Evolutionary conservation across 2,113 vertebrate species (phyloP).

Genomic region (Aegithalos caudatus): DNA sequence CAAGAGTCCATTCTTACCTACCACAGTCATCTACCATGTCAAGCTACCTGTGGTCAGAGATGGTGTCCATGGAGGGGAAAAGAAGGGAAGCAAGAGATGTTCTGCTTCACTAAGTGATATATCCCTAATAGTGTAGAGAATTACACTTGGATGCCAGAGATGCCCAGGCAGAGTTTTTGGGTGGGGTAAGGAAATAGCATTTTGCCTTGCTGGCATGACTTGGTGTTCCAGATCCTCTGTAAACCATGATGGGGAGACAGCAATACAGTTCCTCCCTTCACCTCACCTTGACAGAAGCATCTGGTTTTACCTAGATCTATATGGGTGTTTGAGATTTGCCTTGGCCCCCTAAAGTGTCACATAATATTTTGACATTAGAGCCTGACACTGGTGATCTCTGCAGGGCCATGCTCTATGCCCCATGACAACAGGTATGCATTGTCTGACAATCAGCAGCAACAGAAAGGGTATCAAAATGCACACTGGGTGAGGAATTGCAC

Average conservation of each 20-base stretch:
- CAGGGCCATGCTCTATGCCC: neutral
- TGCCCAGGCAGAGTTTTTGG: neutral
- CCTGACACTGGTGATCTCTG: neutral
- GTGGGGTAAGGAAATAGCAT: neutral
- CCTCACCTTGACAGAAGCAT: neutral
- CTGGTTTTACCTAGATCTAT: neutral
- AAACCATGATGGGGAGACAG: neutral
- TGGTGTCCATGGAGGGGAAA: neutral
- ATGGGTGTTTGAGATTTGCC: neutral
- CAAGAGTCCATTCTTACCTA: neutral
- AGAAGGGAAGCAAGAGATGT: neutral
- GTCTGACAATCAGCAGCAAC: neutral
- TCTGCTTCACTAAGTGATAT: neutral
- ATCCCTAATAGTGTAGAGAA: neutral
- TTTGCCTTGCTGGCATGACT: neutral
- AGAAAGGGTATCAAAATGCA: neutral
- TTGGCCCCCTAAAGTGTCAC: neutral
- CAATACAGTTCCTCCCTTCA: neutral
- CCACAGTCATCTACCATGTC: neutral
- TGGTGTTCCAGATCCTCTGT: too few relatives aligned
- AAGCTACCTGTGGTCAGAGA: rapidly evolving
- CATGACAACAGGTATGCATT: neutral
- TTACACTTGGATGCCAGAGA: neutral
- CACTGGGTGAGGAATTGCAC: neutral
- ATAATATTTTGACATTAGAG: neutral